phyloP scores from a whole-genome alignment of 2,113 vertebrate genomes.

The human region GRCh38 chr4:38702501-38703000 shows the following conservation, averaged over 20 bases:
- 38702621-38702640: neutral
- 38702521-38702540: too few species aligned
- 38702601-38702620: too few species aligned
- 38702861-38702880: neutral
- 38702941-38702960: neutral
- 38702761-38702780: neutral
- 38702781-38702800: neutral
- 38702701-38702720: neutral
- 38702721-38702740: neutral
- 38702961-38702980: neutral
- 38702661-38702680: neutral
- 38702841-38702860: neutral
- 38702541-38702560: too few species aligned
- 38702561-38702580: too few species aligned
- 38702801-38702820: neutral
- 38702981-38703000: neutral
- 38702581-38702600: too few species aligned
- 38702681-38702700: neutral
- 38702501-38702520: too few species aligned
- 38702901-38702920: neutral
- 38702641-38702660: neutral
- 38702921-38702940: neutral
- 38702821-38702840: neutral
- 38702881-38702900: neutral
- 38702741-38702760: neutral